phyloP scores from a whole-genome alignment of 2,888 invertebrate genomes.

The Mylabris sibirica region DNA sequence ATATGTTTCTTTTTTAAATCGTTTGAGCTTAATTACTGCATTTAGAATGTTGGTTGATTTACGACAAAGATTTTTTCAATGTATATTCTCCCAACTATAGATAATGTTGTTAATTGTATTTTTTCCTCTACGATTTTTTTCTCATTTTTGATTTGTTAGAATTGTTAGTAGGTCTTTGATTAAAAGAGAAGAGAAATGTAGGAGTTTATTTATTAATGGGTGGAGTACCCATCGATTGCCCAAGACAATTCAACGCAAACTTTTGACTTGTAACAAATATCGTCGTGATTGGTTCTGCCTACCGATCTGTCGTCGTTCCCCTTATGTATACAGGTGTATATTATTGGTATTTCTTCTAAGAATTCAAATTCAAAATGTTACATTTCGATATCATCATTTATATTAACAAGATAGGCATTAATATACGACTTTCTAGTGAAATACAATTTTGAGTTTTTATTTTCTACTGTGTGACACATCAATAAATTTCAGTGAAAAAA shows the following conservation, averaged over 20 bases:
- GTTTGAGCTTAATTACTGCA: conserved; percentile 3
- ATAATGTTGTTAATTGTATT: conserved; percentile 3
- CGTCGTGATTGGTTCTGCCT: conserved; percentile 32
- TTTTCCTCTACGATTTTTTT: not conserved
- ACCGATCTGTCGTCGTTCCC: conserved; percentile 22
- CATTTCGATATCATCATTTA: conserved; percentile 11
- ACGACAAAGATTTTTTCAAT: not conserved
- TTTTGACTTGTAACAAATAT: conserved; percentile 33
- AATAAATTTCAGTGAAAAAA: not conserved
- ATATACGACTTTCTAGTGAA: not conserved
- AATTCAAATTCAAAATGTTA: not conserved
- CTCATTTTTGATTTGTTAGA: not conserved
- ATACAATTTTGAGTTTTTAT: not conserved
- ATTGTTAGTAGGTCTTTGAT: not conserved
- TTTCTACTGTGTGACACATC: not conserved
- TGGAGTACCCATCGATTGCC: conserved; percentile 21
- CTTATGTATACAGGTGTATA: not conserved
- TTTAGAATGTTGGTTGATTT: not conserved
- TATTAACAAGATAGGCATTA: not conserved
- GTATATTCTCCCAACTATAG: not conserved
- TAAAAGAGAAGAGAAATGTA: conserved; percentile 3
- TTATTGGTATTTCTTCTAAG: not conserved
- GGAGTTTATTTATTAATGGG: conserved; percentile 26
- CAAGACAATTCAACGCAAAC: conserved; percentile 28
- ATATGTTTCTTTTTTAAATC: not conserved